Evolutionary conservation across 2,797 vertebrate genomes (phyloP).

Genomic region (Arrhamphus sclerolepis): DNA sequence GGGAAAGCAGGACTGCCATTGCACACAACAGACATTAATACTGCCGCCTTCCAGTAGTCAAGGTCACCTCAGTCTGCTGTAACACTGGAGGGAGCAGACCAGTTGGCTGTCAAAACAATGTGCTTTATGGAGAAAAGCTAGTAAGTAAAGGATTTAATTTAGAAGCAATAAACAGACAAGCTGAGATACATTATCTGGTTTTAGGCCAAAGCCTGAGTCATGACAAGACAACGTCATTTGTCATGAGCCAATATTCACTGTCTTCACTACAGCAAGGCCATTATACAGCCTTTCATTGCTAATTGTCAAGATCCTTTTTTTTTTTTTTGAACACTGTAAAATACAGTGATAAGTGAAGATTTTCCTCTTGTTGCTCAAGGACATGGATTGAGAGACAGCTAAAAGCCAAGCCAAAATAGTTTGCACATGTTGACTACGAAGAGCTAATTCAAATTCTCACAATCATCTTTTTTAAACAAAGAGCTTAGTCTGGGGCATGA

Average conservation of each 20-base stretch:
- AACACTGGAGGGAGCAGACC: no score
- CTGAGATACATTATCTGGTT: conserved; percentile 13
- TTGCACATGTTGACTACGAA: conserved; percentile 9
- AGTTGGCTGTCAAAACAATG: conserved; percentile 5
- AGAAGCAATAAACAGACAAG: neutral
- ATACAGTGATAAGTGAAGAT: conserved; percentile 3
- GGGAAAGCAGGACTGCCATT: conserved; percentile 11
- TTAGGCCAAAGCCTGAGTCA: conserved; percentile 29
- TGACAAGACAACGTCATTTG: conserved; percentile 20
- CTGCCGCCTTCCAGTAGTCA: no score
- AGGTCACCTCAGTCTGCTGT: no score
- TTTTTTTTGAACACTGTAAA: neutral
- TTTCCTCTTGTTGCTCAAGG: conserved; percentile 1
- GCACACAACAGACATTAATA: neutral
- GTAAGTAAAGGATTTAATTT: neutral
- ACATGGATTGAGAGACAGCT: neutral
- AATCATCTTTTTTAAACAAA: conserved; percentile 57
- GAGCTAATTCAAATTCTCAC: conserved; percentile 61
- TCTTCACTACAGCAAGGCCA: conserved; percentile 5
- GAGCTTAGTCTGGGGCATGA: conserved; percentile 47
- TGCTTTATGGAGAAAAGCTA: conserved; percentile 1
- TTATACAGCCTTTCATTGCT: conserved; percentile 2
- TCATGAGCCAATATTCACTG: conserved; percentile 6
- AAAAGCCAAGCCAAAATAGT: conserved; percentile 4
- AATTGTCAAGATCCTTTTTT: conserved; percentile 2